Percentiles rank a stretch among this genome's conserved stretches.
These are phyloP conservation scores for Pygathrix nemaeus DNA, from an alignment of 2,113 vertebrate species.

Conservation along the genomic window DNA sequence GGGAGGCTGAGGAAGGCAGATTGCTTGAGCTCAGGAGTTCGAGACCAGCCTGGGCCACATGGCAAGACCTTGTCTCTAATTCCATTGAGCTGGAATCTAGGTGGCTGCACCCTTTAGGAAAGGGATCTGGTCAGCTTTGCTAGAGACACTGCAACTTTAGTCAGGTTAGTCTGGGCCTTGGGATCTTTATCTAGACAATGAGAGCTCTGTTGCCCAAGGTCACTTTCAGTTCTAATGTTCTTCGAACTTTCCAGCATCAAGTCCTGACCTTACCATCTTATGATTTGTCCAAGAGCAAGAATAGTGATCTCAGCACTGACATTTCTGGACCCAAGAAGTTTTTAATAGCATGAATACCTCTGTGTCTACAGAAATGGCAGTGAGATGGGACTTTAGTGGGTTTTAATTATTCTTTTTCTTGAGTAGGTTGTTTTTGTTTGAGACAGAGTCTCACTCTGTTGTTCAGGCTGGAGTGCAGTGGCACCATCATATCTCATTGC, in stretches of 20 bases:
- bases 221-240: neutral
- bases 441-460: too few species aligned
- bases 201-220: neutral
- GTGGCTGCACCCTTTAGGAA: neutral
- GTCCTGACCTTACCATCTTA: neutral
- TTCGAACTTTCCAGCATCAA: neutral
- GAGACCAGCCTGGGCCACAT: too few species aligned
- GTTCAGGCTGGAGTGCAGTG: too few species aligned
- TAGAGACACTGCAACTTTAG: neutral
- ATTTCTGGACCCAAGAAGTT: neutral
- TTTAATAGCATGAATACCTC: neutral
- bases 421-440: neutral
- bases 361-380: neutral
- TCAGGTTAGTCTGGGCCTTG: neutral
- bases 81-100: too few species aligned
- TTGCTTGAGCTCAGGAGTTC: too few species aligned
- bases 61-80: too few species aligned
- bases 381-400: neutral
- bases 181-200: neutral
- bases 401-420: neutral
- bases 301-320: neutral
- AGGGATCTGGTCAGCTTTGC: neutral
- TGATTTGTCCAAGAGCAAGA: neutral
- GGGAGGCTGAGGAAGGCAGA: too few species aligned
- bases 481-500: too few species aligned